Evolutionary conservation across 2,888 invertebrate genomes (phyloP).

Genomic region (Augiades crinisus): DNA sequence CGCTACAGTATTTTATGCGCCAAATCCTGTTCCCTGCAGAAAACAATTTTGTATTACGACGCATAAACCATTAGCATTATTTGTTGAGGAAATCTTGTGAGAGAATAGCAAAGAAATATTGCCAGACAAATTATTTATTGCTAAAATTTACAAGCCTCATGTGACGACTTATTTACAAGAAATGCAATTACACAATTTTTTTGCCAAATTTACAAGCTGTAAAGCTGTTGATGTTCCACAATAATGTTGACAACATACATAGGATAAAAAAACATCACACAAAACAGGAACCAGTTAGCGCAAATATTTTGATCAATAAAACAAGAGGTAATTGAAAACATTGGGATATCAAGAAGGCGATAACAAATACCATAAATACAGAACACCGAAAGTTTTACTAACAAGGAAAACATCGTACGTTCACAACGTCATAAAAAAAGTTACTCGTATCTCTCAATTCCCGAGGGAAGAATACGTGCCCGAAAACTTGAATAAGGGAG

Average conservation of each 20-base stretch:
- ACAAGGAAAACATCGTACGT: constrained; percentile 25
- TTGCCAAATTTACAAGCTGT: no score
- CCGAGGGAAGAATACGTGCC: constrained; percentile 39
- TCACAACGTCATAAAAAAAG: constrained; percentile 28
- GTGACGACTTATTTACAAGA: no score
- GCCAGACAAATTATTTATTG: no score
- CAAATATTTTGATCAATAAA: constrained; percentile 19
- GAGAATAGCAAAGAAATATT: no score
- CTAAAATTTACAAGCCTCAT: no score
- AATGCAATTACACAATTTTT: no score
- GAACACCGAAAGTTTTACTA: constrained; percentile 25
- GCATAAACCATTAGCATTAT: neutral
- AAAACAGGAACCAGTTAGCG: neutral
- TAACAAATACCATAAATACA: constrained; percentile 19
- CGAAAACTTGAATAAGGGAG: constrained; percentile 31
- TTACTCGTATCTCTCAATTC: constrained; percentile 30
- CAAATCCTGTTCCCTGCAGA: neutral
- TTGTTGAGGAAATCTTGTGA: no score
- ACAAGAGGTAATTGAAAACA: constrained; percentile 22
- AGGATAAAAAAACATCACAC: neutral
- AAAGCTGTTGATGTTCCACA: no score
- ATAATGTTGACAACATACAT: neutral
- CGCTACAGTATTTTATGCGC: constrained; percentile 12
- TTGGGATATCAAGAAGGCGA: constrained; percentile 9
- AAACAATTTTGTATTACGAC: constrained; percentile 3